Evolutionary conservation across 2,113 vertebrate species (phyloP).

Genomic region (Centropus unirufus): DNA sequence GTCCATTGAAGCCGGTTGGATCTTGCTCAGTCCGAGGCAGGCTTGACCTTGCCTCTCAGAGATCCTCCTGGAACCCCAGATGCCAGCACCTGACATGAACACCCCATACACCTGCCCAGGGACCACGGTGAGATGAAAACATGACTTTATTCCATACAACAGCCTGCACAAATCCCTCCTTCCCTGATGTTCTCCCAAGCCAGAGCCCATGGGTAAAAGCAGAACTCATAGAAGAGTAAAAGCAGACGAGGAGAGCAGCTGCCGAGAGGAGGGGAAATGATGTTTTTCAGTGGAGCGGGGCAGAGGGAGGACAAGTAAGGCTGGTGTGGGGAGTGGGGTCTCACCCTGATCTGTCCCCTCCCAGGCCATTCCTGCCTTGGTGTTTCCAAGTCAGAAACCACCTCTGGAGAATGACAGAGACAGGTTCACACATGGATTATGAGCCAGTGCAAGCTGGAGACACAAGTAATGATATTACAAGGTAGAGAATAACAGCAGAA

Average conservation of each 20-base stretch:
- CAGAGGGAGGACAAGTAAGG: not conserved
- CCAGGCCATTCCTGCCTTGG: fast-evolving
- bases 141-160: too few species aligned
- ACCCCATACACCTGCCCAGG: not conserved
- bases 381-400: not conserved
- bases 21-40: not conserved
- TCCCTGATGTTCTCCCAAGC: too few species aligned
- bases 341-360: not conserved
- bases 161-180: too few species aligned
- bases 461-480: not conserved
- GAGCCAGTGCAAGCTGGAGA: not conserved
- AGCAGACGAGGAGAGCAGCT: not conserved
- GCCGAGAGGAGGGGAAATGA: not conserved
- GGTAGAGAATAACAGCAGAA: not conserved
- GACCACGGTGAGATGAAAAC: not conserved
- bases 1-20: fast-evolving
- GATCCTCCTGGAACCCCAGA: too few species aligned
- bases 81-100: too few species aligned
- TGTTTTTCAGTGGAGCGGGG: not conserved
- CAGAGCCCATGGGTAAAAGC: too few species aligned
- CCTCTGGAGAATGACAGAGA: not conserved
- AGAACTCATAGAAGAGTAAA: too few species aligned
- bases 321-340: not conserved
- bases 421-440: fast-evolving
- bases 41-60: not conserved